Base-by-base conservation (phyloP, 2,113 vertebrate genomes). In the Nyctibius bracteatus region DNA sequence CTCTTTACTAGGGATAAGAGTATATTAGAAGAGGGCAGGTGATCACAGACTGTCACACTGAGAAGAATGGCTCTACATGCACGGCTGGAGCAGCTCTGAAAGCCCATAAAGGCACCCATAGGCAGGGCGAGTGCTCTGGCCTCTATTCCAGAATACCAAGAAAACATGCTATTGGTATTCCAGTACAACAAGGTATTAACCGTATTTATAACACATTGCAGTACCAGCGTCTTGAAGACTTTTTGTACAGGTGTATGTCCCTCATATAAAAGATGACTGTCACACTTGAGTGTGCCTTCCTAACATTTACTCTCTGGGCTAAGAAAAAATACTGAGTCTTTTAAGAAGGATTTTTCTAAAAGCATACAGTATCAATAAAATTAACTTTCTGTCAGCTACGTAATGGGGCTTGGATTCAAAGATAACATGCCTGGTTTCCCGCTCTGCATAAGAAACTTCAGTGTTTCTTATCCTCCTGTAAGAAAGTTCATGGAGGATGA, bases 1-100 rank as follows among this genome's bases (percentile, higher is more conserved):
- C 43, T 79, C 62, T 47, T 68, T 41, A n/a, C 1, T 1, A 70
- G 5, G 27, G 19, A 13, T 24, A 58, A 67, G 19, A n/a, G 22
- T 5, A 1, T 28, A 39, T 35, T n/a, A 59, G 61, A 85, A 77
- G 43, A 78, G 65, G 81, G 65, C 21, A 67, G 55, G 39, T 15
- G 31, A 51, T 21, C 12, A 6, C 24, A 80, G 75, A 7, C 39
- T 35, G 59, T 58, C 61, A 51, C 6, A 10, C 19, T 10, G 47
- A 51, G 28, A 68, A 57, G 61, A 79, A 33, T 0, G 1, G 18
- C 35, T 51, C 72, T 8, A 3, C 1, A 3, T 3, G 1, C 2
- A 1, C 8, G n/a, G 12, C 63, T 65, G 43, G 10, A 62, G n/a
- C 41, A 59, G 55, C 35, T 68, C 8, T 59, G 78, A 67, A 71